Evolutionary conservation across 2,888 invertebrate genomes (phyloP), one percentile per base, ranked within the genome.

Genomic region (Choristoneura rosaceana): DNA sequence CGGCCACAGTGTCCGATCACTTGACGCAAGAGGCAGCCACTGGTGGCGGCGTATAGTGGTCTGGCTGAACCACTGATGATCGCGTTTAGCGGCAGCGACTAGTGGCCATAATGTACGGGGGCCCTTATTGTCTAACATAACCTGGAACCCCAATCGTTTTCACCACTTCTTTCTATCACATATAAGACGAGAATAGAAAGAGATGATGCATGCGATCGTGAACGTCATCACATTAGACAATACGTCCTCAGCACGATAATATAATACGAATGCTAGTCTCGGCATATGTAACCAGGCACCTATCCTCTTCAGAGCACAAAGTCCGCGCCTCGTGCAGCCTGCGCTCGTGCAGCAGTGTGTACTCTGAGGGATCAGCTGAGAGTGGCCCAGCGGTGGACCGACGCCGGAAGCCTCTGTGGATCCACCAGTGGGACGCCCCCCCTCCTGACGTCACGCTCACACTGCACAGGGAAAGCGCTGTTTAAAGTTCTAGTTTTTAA

Each of bases 391-490:
- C 87, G 3, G 80, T 86, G 4, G 87, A 90, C 71, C 81, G 90
- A 10, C 83, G 91, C 25, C 82, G 90, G 50, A 90, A 90, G 62
- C 87, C 85, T 2, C 79, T 87, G 0, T 79, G 79, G 8, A 79
- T 81, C 0, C 75, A 90, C 67, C 81, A 84, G 12, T 92, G 90
- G 89, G 91, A 91, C 41, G 85, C 87, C 0, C 92, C 91, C 0
- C 92, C 92, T 0, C 93, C 93, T 12, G 93, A 93, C 76, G 93
- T 93, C 74, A 93, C 93, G 0, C 84, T 93, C 10, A 93, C 92
- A 0, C 76, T 91, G 7, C 90, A 90, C 25, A 83, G 92, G 61
- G 93, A 93, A 75, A 93, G 93, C 76, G 92, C 93, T 52, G 93
- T 93, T 12, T 92, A 52, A 38, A 5, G 38, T 38, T 4, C 4